Base-by-base conservation (phyloP, 2,888 invertebrate species). In the Heteromyza rotundicornis region DNA sequence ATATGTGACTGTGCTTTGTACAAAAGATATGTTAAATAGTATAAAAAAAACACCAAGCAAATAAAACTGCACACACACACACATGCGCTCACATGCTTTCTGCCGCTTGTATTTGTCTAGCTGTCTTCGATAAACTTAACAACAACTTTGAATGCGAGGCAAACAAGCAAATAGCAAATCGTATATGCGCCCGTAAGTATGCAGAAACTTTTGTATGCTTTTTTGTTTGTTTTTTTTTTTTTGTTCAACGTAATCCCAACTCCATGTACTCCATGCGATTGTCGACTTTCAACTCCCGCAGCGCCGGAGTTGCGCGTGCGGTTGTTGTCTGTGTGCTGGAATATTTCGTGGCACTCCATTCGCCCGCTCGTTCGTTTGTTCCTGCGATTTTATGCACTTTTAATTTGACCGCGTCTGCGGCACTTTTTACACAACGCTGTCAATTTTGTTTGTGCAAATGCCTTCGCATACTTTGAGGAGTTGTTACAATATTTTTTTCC, bases 361-460 rank as follows among this genome's bases (percentile, higher is more conserved):
- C n/a, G n/a, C n/a, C n/a, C n/a, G n/a, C n/a, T n/a, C n/a, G n/a
- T n/a, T n/a, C n/a, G n/a, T n/a, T n/a, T n/a, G n/a, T n/a, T n/a
- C 8, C 22, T 49, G 5, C 22, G 59, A 50, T 60, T 60, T 60
- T 60, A 60, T 60, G 60, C 60, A 60, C 56, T 62, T 62, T 62
- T 57, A 62, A 62, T 62, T 62, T 57, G 57, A 62, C 57, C 57
- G 54, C 61, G 57, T 62, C 61, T 62, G 57, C 61, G 57, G 47
- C 16, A 52, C n/a, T 55, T 47, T 40, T 32, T 61, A 35, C 12
- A 3, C 19, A 50, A 47, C 47, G 16, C 22, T 51, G 49, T 27
- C 22, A 14, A 40, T 27, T 51, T 44, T 40, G 40, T 53, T 52
- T 61, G 44, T 57, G 44, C 20, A 12, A 59, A 52, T 16, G 22